A percentile compares a stretch with the other conserved stretches of the same genome.
Evolutionary conservation across 1,140 invertebrate species (phyloP).

Genomic region (Atta cephalotes): DNA sequence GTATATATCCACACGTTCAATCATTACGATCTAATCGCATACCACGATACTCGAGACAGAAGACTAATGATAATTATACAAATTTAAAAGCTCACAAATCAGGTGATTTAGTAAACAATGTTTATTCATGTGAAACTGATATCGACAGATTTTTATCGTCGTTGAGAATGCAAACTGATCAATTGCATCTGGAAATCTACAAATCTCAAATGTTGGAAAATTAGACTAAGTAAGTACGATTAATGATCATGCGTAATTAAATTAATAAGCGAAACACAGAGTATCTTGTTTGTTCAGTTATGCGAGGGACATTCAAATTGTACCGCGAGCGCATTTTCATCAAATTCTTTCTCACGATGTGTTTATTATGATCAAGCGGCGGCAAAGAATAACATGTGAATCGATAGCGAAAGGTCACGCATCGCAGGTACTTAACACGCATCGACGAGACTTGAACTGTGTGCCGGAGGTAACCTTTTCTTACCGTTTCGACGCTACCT

Average conservation of each 20-base stretch:
- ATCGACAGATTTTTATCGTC: slow-evolving; percentile 78
- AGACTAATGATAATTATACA: not conserved
- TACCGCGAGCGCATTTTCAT: slow-evolving; percentile 29
- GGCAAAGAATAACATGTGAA: slow-evolving; percentile 60
- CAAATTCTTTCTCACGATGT: slow-evolving; percentile 57
- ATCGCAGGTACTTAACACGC: slow-evolving; percentile 45
- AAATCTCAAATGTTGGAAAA: slow-evolving; percentile 75
- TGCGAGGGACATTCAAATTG: not conserved
- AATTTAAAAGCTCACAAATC: not conserved
- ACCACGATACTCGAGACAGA: no score
- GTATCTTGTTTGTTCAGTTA: not conserved
- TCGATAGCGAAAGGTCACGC: slow-evolving; percentile 61
- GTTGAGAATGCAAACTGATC: slow-evolving; percentile 77
- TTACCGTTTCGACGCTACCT: slow-evolving; percentile 51
- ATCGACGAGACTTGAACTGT: slow-evolving; percentile 57
- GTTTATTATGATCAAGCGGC: slow-evolving; percentile 42
- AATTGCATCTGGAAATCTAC: slow-evolving; percentile 80
- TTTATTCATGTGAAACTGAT: slow-evolving; percentile 21
- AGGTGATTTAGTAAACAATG: not conserved
- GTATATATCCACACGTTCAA: no score
- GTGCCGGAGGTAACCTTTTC: slow-evolving; percentile 68
- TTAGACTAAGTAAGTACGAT: not conserved
- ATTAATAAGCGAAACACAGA: not conserved
- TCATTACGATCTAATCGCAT: not conserved
- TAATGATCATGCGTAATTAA: not conserved